phyloP scores from a whole-genome alignment of 2,113 vertebrate species.

The Nanorana parkeri region DNA sequence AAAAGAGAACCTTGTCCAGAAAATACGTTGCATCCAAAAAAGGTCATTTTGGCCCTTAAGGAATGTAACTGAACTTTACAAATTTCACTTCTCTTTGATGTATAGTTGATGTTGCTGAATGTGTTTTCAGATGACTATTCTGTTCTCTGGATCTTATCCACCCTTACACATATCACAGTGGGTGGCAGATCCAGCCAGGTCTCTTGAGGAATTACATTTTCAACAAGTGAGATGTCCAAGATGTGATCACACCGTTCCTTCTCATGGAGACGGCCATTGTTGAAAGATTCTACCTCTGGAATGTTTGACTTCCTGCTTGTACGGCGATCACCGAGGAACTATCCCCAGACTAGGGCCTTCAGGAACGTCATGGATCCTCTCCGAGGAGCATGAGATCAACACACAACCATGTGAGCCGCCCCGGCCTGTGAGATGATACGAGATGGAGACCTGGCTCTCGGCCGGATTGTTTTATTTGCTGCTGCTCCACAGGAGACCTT shows the following conservation, averaged over 20 bases:
- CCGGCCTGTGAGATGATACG: slow-evolving; percentile 16
- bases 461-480: slow-evolving; percentile 31
- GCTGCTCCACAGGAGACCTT: slow-evolving; percentile 12
- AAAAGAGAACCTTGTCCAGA: too few species aligned
- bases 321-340: not conserved
- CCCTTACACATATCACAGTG: not conserved
- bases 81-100: too few species aligned
- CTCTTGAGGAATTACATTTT: not conserved
- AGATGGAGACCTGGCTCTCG: slow-evolving; percentile 23
- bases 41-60: too few species aligned
- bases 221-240: slow-evolving; percentile 14
- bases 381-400: slow-evolving; percentile 38
- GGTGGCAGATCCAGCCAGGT: not conserved
- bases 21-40: too few species aligned
- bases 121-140: too few species aligned
- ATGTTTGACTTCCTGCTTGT: slow-evolving; percentile 18
- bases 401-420: slow-evolving; percentile 16
- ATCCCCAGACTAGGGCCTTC: not conserved
- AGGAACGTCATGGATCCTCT: not conserved
- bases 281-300: slow-evolving; percentile 27
- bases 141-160: too few species aligned
- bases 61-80: too few species aligned
- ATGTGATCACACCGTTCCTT: not conserved
- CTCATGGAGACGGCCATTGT: slow-evolving; percentile 4
- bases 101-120: too few species aligned